Evolutionary conservation across 2,113 vertebrate species (phyloP).

Genomic region (Scomber scombrus): DNA sequence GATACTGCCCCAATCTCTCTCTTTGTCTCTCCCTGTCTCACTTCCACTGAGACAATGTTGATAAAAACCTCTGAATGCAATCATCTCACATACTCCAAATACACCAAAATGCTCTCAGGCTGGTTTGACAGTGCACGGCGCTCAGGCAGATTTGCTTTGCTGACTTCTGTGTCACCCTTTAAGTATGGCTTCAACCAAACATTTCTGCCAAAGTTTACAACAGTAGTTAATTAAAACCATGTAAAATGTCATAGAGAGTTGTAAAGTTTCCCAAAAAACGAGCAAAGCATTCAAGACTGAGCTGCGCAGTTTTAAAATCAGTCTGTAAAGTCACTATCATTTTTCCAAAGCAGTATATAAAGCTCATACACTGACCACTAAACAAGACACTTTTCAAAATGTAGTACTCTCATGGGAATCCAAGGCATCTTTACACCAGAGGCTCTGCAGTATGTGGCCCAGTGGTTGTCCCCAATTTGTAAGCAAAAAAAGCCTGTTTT

Average conservation of each 20-base stretch:
- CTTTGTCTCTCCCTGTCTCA: slow-evolving; percentile 40
- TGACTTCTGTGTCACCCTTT: slow-evolving; percentile 32
- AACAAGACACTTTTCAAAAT: neutral
- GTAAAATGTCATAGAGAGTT: neutral
- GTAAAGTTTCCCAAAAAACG: slow-evolving; percentile 13
- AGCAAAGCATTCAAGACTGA: neutral
- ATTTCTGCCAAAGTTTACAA: slow-evolving; percentile 27
- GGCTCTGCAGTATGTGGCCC: neutral
- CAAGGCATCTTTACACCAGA: neutral
- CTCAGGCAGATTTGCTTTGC: slow-evolving; percentile 51
- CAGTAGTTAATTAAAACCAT: slow-evolving; percentile 30
- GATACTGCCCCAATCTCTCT: slow-evolving; percentile 54
- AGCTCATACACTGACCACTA: neutral
- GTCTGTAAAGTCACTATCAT: neutral
- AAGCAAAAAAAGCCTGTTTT: slow-evolving; percentile 30
- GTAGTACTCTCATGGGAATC: neutral
- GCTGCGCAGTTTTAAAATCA: neutral
- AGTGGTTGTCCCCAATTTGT: slow-evolving; percentile 12
- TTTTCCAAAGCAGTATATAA: neutral
- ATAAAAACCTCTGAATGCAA: slow-evolving; percentile 71
- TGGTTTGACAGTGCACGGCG: slow-evolving; percentile 42
- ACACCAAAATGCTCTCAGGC: slow-evolving; percentile 36
- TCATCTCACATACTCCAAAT: slow-evolving; percentile 66
- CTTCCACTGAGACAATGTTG: slow-evolving; percentile 69
- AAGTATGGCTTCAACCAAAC: slow-evolving; percentile 45